Evolutionary conservation across 2,797 vertebrate genomes (phyloP), one percentile per base, ranked within the genome.

Genomic region (Antennarius maculatus): DNA sequence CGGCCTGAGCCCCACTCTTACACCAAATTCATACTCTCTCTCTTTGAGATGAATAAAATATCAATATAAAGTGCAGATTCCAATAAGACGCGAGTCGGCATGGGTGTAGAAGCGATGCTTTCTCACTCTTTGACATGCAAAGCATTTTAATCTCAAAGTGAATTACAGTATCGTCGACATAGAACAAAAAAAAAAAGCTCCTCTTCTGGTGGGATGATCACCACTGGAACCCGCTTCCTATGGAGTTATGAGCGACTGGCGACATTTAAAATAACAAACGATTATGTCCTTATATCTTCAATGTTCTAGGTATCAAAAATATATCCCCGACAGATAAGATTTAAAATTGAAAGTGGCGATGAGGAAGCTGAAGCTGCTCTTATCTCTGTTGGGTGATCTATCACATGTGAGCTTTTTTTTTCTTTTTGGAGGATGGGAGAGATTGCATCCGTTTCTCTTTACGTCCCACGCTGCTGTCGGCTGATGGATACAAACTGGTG

Each of bases 401-500:
- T 52, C 56, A 62, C 59, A 48, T 29, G 14, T 52, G 37, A 31
- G 7, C 54, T 39, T 62, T 5, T 34, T 34, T 34, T 5, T 62
- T 13, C 53, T 6, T 54, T 66, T 37, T 27, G 17, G 17, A 61
- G 37, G 37, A 1, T 2, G 61, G 53, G 56, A 62, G 62, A 59
- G 53, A 46, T 54, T 66, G 46, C 74, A 64, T 78, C 56, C 75
- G 71, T 75, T 78, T 77, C 15, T 78, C 66, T 68, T 37, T 57
- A 54, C 48, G 69, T 60, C 60, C 62, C 63, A 8, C 56, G 67
- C 13, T 63, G 66, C 80, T 79, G 67, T 82, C 86, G 71, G 48
- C 67, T 86, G 86, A 88, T 67, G 79, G 83, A 89, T 83, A 76
- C 55, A 72, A 79, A 71, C 34, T 27, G 71, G 59, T 41, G 77